A percentile compares a stretch with the other conserved stretches of the same genome.
These are phyloP conservation scores for Ailurus styani DNA, from an alignment of 2,113 vertebrate genomes.

Conservation along the genomic window DNA sequence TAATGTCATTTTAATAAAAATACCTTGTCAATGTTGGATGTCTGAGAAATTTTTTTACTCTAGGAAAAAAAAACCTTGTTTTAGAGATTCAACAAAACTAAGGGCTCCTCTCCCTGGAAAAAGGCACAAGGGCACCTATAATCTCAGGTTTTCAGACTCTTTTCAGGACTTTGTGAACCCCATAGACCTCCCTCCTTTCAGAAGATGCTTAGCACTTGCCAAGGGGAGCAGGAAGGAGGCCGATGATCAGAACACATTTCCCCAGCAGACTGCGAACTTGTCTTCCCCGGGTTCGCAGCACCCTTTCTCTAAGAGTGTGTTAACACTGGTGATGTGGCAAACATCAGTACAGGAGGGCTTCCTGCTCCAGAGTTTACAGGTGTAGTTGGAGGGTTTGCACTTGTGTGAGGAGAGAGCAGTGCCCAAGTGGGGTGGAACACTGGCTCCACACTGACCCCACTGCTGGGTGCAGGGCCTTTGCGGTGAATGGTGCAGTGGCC, in stretches of 20 bases:
- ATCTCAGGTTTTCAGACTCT: background rate
- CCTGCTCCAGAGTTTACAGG: background rate
- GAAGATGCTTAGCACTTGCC: background rate
- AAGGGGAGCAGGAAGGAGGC: background rate
- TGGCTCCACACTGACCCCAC: accelerated
- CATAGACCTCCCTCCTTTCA: background rate
- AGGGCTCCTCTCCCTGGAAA: background rate
- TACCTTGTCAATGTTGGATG: background rate
- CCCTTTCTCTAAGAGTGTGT: background rate
- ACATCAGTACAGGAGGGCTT: background rate
- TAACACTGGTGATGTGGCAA: background rate
- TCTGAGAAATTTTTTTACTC: background rate
- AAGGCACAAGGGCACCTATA: background rate
- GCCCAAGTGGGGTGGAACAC: background rate
- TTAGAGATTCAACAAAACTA: background rate
- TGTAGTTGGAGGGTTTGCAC: accelerated
- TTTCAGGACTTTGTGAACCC: background rate
- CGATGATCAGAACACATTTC: background rate
- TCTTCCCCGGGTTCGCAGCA: background rate
- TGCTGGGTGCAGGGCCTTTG: background rate
- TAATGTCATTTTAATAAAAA: conserved; percentile 39
- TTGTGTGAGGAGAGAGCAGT: accelerated
- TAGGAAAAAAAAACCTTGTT: background rate
- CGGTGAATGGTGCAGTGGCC: no score
- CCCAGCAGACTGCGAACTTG: background rate